Base-by-base conservation (phyloP, 2,113 vertebrate species). In the Sminthopsis crassicaudata region DNA sequence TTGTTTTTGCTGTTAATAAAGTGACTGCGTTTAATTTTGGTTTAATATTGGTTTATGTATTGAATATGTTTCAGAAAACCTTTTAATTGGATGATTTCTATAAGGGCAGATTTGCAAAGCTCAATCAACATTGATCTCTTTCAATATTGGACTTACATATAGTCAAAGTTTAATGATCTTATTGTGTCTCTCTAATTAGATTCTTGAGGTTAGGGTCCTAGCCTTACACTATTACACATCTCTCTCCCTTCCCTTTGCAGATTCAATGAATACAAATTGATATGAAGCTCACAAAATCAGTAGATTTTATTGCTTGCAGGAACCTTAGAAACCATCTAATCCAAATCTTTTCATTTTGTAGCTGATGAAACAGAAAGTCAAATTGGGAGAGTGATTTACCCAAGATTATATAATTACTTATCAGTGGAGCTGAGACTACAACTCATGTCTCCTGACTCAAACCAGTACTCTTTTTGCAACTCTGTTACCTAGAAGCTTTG, bases 1-100 rank as follows among this genome's bases (percentile, higher is more conserved):
- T 91, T 30, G 50, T 42, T 93, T 51, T 51, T 42, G 60, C 8
- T 42, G 24, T 46, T 57, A 52, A 76, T 10, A 25, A 19, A 42
- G 55, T 84, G 2, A 46, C 48, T 24, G 12, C 11, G 16, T 57
- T 76, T 42, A 8, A 51, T 8, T 90, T 67, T 89, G 2, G 67
- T 94, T 95, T 76, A 93, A 94, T 4, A 91, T 8, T 25, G 42
- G 50, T 67, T 93, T 60, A 23, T 54, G 90, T 92, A 76, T 26
- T 53, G 92, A 95, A 46, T 42, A 23, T 57, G 76, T 67, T 91
- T 53, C 48, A 91, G 93, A 48, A 95, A 95, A 89, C 10, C 55
- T 53, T 14, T 46, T 26, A 48, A 42, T 9, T 25, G 42, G 26
- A 14, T 12, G 8, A 42, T 57, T 27, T 84, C 5, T n/a, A 42